These are phyloP conservation scores for Crotalus horridus DNA, from an alignment of 2,113 vertebrate species.

Conservation along the genomic window DNA sequence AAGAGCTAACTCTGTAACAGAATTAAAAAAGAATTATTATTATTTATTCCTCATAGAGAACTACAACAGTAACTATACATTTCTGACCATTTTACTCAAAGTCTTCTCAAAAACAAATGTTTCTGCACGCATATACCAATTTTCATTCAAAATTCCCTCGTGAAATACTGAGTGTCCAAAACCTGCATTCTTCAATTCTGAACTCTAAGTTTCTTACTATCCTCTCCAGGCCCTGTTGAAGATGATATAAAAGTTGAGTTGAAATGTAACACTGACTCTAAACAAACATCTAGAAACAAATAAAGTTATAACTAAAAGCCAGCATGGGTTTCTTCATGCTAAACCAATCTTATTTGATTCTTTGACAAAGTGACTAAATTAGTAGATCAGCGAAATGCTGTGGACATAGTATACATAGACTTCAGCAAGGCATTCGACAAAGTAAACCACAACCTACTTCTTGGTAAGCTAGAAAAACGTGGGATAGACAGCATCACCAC, in stretches of 20 bases:
- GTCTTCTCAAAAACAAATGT: neutral
- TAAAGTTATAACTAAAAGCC: neutral
- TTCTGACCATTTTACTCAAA: neutral
- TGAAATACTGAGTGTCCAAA: neutral
- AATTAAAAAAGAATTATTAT: neutral
- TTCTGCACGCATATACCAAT: neutral
- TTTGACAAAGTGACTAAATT: neutral
- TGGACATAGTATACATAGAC: neutral
- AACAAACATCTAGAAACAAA: neutral
- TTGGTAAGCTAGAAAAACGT: neutral
- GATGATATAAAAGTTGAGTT: neutral
- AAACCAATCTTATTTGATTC: neutral
- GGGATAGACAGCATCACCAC: neutral
- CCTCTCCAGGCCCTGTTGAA: neutral
- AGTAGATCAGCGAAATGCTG: neutral
- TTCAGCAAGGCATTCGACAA: neutral
- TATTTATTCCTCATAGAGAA: neutral
- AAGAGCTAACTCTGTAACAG: neutral
- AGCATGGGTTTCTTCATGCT: neutral
- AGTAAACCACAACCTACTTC: neutral
- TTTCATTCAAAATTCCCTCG: neutral
- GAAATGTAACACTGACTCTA: neutral
- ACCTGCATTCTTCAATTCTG: neutral
- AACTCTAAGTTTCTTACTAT: neutral
- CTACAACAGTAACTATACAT: neutral